These are phyloP conservation scores for Sorex maritimensis DNA, from an alignment of 2,797 vertebrate species.

Conservation along the genomic window DNA sequence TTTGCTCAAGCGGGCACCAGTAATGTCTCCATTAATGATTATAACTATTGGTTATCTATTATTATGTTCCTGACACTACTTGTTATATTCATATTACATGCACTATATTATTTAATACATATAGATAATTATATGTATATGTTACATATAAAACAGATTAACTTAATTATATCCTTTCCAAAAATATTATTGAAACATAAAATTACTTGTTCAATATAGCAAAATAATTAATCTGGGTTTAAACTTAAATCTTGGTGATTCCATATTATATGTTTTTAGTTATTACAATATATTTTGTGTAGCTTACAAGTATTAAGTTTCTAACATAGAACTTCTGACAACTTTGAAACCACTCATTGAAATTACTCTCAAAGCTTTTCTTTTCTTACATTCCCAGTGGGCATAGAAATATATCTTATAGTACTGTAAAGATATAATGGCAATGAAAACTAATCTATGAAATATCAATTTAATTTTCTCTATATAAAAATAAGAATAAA, in stretches of 20 bases:
- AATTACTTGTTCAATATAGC: neutral
- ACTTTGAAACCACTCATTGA: neutral
- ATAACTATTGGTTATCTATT: no score
- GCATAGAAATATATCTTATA: neutral
- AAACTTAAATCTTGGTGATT: neutral
- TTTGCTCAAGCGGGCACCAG: no score
- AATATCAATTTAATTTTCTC: neutral
- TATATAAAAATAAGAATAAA: neutral
- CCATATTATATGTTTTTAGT: neutral
- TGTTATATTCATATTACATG: no score
- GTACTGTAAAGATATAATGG: neutral
- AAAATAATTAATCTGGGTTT: neutral
- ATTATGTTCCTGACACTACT: no score
- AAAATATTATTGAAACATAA: neutral
- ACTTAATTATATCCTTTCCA: neutral
- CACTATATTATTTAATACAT: no score
- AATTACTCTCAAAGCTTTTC: neutral
- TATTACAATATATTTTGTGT: neutral
- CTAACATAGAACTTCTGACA: neutral
- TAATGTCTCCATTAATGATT: no score
- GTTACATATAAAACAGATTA: neutral
- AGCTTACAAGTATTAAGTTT: neutral
- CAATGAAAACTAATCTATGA: neutral
- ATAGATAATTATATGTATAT: neutral
- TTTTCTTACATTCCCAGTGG: neutral